Conservation (phyloP, 2,888 invertebrate genomes). For the Tetranychus truncatus region DNA sequence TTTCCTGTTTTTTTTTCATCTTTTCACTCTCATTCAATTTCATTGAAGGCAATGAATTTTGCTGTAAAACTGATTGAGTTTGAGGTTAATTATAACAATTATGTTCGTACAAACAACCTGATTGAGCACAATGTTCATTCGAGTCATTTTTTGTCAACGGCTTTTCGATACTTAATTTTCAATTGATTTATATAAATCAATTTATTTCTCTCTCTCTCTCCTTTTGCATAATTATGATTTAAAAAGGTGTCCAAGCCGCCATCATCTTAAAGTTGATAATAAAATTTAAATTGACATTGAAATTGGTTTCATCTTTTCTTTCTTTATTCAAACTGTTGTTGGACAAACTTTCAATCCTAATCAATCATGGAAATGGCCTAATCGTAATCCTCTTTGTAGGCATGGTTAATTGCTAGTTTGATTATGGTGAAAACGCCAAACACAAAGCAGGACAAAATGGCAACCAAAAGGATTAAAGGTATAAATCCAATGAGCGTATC, state of each 20-base stretch:
- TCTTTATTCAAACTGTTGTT: background rate
- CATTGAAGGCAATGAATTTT: background rate
- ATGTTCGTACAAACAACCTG: background rate
- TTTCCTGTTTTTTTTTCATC: background rate
- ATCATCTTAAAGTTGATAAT: background rate
- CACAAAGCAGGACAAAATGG: background rate
- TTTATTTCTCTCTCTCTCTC: background rate
- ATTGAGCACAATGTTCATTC: background rate
- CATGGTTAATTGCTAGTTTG: background rate
- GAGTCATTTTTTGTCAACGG: background rate
- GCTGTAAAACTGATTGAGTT: background rate
- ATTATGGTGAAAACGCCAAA: slow-evolving; percentile 7
- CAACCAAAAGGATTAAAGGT: background rate
- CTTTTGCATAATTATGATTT: background rate
- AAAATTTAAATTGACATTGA: background rate
- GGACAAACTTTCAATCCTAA: background rate
- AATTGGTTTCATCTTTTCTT: background rate
- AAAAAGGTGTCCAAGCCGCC: background rate
- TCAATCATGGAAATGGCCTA: background rate
- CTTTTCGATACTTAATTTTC: background rate
- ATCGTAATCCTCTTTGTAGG: background rate
- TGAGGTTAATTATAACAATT: background rate
- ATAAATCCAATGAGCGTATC: background rate
- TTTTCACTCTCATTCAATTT: background rate
- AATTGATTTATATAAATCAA: background rate